phyloP scores from a whole-genome alignment of 2,888 invertebrate genomes.

The Parnassius smintheus region DNA sequence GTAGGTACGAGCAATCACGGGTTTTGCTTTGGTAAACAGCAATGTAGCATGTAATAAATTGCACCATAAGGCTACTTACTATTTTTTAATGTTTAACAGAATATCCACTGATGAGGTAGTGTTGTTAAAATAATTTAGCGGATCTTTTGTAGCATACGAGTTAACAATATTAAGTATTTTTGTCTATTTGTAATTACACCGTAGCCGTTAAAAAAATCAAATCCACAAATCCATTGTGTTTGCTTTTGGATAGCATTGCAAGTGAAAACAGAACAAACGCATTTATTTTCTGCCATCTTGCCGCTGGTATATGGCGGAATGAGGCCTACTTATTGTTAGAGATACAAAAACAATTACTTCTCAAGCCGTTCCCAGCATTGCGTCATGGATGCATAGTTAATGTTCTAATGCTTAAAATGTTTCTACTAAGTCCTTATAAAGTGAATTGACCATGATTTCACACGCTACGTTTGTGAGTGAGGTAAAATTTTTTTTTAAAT shows the following conservation, averaged over 20 bases:
- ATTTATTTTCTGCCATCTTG: conserved; percentile 5
- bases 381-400: conserved; percentile 24
- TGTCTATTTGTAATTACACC: no score
- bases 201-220: no score
- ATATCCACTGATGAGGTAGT: no score
- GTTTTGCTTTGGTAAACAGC: conserved; percentile 11
- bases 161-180: no score
- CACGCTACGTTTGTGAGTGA: no score
- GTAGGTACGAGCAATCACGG: conserved; percentile 4
- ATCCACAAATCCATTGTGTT: no score
- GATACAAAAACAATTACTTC: conserved; percentile 26
- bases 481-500: no score
- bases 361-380: conserved; percentile 19
- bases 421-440: not conserved
- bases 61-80: not conserved
- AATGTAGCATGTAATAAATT: not conserved
- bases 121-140: no score
- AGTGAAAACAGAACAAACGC: not conserved
- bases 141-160: no score
- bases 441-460: no score
- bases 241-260: no score
- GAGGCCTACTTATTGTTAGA: conserved; percentile 24
- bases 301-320: conserved; percentile 12
- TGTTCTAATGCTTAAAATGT: conserved; percentile 6
- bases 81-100: not conserved